Evolutionary conservation across 2,113 vertebrate species (phyloP).

Genomic region (Ploceus nigricollis): DNA sequence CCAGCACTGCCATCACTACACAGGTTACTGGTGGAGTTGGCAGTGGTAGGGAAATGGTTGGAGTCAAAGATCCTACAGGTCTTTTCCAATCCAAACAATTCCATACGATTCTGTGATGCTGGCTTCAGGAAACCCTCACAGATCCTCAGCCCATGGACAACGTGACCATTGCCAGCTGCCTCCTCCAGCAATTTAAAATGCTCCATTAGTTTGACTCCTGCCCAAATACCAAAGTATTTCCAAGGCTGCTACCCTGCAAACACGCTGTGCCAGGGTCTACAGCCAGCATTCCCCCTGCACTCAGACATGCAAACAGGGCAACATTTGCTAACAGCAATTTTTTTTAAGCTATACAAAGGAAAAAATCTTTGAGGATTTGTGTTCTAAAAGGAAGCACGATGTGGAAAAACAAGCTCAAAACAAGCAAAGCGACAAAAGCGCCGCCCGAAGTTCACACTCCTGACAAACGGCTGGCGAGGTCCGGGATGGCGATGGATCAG

Average conservation of each 20-base stretch:
- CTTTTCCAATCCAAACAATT: not conserved
- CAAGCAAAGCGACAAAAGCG: not conserved
- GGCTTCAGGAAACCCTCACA: not conserved
- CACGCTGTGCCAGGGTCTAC: fast-evolving
- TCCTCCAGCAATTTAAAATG: not conserved
- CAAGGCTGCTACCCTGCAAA: not conserved
- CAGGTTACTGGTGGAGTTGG: not conserved
- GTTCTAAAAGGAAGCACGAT: fast-evolving
- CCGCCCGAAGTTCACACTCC: not conserved
- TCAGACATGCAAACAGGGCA: fast-evolving
- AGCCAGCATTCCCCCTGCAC: fast-evolving
- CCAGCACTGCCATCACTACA: not conserved
- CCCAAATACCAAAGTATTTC: not conserved
- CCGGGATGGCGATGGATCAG: not conserved
- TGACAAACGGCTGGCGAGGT: not conserved
- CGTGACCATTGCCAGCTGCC: not conserved
- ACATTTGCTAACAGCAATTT: fast-evolving
- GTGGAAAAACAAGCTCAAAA: not conserved
- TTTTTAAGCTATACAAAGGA: not conserved
- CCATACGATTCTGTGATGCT: fast-evolving
- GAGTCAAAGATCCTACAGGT: not conserved
- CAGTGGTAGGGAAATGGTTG: not conserved
- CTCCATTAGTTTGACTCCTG: not conserved
- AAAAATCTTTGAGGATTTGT: not conserved
- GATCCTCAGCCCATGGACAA: not conserved